Conservation (phyloP, 2,113 vertebrate species). For the Triplophysa rosa region DNA sequence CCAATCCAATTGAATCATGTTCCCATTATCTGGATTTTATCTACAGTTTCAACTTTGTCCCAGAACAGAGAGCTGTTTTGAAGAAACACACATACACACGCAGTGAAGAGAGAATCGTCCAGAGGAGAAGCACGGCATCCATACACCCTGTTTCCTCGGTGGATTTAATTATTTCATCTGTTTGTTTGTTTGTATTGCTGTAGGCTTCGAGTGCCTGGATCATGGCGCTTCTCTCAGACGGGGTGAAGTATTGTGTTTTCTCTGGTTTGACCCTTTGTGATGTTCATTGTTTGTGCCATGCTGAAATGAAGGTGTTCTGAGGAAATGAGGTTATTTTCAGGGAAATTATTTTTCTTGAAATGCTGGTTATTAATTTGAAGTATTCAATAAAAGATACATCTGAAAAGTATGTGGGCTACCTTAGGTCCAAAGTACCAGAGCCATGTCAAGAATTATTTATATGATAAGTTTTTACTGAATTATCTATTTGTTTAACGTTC, state of each 20-base stretch:
- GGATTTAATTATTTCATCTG: conserved; percentile 18
- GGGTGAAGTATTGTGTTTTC: conserved; percentile 17
- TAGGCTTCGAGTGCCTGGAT: neutral
- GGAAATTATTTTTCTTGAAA: too few species aligned
- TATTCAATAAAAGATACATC: too few species aligned
- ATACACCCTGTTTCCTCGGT: neutral
- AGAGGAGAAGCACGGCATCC: neutral
- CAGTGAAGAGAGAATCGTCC: neutral
- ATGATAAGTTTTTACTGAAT: too few species aligned
- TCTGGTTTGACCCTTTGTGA: neutral
- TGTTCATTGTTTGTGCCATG: neutral
- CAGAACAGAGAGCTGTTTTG: conserved; percentile 19
- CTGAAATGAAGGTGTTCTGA: neutral
- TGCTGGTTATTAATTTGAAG: too few species aligned
- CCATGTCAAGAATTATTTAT: too few species aligned
- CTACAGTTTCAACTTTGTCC: conserved; percentile 49
- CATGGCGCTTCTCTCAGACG: conserved; percentile 40
- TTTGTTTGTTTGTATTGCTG: neutral
- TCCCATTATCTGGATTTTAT: conserved; percentile 35
- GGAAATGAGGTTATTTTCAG: neutral
- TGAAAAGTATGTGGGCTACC: too few species aligned
- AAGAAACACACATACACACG: neutral
- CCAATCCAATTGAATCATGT: conserved; percentile 16
- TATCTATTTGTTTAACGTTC: too few species aligned
- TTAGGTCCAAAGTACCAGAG: too few species aligned